Evolutionary conservation across 2,888 invertebrate genomes (phyloP).

Genomic region (Eupeodes luniger): DNA sequence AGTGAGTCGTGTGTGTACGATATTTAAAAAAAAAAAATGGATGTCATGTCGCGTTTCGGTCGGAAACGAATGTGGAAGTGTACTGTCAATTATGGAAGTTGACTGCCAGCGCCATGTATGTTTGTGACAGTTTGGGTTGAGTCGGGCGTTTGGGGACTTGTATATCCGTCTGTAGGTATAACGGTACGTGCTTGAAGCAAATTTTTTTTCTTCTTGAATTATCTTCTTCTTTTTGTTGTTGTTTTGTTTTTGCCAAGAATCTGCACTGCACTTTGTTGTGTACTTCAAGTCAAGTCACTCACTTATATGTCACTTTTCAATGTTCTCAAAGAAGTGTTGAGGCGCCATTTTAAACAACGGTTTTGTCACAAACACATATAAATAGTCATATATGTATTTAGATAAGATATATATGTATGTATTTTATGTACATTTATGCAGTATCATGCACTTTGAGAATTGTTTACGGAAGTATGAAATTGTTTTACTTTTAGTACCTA

Average conservation of each 20-base stretch:
- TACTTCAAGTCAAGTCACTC: constrained; percentile 48
- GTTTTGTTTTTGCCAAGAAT: background rate
- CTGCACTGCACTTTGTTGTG: constrained; percentile 39
- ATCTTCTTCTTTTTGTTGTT: background rate
- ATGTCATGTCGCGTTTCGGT: constrained; percentile 31
- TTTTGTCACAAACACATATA: background rate
- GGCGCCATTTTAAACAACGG: background rate
- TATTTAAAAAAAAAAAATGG: background rate
- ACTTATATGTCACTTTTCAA: constrained; percentile 50
- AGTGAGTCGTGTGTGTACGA: background rate
- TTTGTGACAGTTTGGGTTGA: background rate
- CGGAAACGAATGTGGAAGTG: constrained; percentile 40
- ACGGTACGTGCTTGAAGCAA: constrained; percentile 16
- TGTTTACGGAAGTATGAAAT: constrained; percentile 34
- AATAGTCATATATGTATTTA: background rate
- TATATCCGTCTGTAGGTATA: background rate
- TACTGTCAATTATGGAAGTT: constrained; percentile 50
- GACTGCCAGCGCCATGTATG: background rate
- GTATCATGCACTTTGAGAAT: background rate
- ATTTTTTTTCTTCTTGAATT: constrained; percentile 17
- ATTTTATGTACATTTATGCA: background rate
- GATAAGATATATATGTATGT: background rate
- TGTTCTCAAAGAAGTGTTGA: constrained; percentile 10
- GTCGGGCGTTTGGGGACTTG: background rate
- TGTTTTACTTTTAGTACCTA: constrained; percentile 7